phyloP scores from a whole-genome alignment of 2,888 invertebrate genomes.

The Myathropa florea region DNA sequence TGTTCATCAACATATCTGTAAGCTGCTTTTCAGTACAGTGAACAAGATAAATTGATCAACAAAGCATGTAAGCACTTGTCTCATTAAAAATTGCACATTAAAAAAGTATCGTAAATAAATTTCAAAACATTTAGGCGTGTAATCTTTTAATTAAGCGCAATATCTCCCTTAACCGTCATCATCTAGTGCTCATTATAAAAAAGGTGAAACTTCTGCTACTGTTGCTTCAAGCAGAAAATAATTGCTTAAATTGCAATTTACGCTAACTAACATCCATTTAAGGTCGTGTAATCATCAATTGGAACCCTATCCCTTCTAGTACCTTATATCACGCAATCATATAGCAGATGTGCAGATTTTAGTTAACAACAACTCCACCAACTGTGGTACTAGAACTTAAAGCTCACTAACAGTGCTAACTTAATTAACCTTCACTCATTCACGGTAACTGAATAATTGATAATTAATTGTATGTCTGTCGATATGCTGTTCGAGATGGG shows the following conservation, averaged over 20 bases:
- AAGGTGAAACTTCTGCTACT: slow-evolving; percentile 39
- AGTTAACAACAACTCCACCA: background rate
- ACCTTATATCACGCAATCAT: slow-evolving; percentile 60
- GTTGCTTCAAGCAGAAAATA: slow-evolving; percentile 37
- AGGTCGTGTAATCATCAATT: slow-evolving; percentile 38
- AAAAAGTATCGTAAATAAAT: slow-evolving; percentile 19
- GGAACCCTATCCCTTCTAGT: slow-evolving; percentile 25
- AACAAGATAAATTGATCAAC: background rate
- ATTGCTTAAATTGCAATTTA: slow-evolving; percentile 59
- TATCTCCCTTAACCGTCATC: background rate
- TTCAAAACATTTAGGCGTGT: background rate
- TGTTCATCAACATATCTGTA: background rate
- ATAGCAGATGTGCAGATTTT: slow-evolving; percentile 5
- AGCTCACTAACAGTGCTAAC: slow-evolving; percentile 33
- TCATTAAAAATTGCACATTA: slow-evolving; percentile 20
- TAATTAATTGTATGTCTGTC: slow-evolving; percentile 44
- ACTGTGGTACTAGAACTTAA: background rate
- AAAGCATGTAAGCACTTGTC: slow-evolving; percentile 18
- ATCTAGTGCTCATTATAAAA: slow-evolving; percentile 25
- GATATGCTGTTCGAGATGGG: slow-evolving; percentile 43
- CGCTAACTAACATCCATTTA: slow-evolving; percentile 56
- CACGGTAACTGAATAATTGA: slow-evolving; percentile 47
- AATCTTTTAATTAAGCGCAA: slow-evolving; percentile 1
- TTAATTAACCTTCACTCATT: slow-evolving; percentile 64
- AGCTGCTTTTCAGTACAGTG: background rate